Evolutionary conservation across 2,113 vertebrate genomes (phyloP).

Genomic region (Crypturellus undulatus): DNA sequence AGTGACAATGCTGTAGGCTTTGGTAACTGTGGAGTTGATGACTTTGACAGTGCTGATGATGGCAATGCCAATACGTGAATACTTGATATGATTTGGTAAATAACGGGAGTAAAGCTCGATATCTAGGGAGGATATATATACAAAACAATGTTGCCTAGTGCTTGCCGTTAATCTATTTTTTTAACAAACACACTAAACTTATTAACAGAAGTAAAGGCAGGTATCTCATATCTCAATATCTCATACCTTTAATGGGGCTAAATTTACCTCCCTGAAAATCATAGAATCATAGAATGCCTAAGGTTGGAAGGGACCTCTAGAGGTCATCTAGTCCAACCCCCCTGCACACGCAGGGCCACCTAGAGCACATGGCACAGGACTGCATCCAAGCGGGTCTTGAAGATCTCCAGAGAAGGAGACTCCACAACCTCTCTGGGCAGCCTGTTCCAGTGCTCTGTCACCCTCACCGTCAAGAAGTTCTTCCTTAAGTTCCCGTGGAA

Average conservation of each 20-base stretch:
- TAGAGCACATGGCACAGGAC: too few relatives aligned
- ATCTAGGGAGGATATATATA: background rate
- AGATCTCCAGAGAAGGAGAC: too few relatives aligned
- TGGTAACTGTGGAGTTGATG: background rate
- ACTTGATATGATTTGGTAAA: background rate
- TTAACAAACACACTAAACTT: background rate
- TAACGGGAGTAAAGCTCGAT: background rate
- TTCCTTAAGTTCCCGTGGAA: too few relatives aligned
- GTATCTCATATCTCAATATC: background rate
- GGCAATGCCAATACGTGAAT: background rate
- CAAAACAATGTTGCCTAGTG: background rate
- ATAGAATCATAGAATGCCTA: too few relatives aligned
- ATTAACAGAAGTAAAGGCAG: background rate
- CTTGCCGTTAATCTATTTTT: background rate
- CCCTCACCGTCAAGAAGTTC: too few relatives aligned
- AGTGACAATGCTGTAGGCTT: background rate
- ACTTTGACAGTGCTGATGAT: background rate
- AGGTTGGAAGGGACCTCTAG: too few relatives aligned
- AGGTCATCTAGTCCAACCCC: too few relatives aligned
- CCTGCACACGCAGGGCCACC: too few relatives aligned
- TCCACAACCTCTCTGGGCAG: too few relatives aligned
- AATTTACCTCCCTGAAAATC: background rate
- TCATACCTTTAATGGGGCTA: background rate
- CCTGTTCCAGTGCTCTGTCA: too few relatives aligned
- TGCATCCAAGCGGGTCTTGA: too few relatives aligned